These are phyloP conservation scores for Sceloporus tristichus DNA, from an alignment of 2,113 vertebrate genomes.

Conservation along the genomic window DNA sequence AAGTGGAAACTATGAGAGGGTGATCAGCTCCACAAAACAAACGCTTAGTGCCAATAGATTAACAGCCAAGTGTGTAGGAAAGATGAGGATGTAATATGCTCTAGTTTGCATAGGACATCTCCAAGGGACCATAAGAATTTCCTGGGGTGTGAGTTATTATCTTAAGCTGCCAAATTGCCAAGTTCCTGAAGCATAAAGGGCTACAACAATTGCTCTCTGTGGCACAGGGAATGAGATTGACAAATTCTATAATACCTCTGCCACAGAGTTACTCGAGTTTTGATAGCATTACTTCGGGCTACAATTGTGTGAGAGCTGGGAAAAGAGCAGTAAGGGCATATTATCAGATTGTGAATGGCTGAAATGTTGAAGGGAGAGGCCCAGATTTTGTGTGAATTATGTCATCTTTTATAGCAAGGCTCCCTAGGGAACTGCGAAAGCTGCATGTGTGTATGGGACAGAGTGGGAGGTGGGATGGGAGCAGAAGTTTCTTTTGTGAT, in stretches of 20 bases:
- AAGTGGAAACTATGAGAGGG: background rate
- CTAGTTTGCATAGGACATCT: background rate
- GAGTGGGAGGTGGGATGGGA: background rate
- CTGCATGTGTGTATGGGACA: background rate
- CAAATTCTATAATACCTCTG: background rate
- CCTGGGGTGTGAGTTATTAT: constrained; percentile 38
- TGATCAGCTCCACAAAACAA: constrained; percentile 29
- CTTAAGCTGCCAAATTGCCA: constrained; percentile 29
- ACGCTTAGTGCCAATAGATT: background rate
- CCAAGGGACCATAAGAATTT: constrained; percentile 6
- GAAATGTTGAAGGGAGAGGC: background rate
- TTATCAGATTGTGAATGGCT: background rate
- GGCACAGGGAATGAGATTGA: background rate
- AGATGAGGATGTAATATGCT: background rate
- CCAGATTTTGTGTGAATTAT: background rate
- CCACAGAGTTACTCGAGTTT: background rate
- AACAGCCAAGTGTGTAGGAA: background rate
- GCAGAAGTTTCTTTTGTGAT: background rate
- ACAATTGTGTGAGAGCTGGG: background rate
- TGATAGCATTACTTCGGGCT: background rate
- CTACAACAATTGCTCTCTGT: constrained; percentile 35
- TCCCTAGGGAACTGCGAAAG: background rate
- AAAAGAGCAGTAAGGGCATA: constrained; percentile 4
- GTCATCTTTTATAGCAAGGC: background rate
- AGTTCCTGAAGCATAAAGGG: constrained; percentile 27